phyloP scores from a whole-genome alignment of 1,140 invertebrate genomes.

The Notospermus geniculatus region DNA sequence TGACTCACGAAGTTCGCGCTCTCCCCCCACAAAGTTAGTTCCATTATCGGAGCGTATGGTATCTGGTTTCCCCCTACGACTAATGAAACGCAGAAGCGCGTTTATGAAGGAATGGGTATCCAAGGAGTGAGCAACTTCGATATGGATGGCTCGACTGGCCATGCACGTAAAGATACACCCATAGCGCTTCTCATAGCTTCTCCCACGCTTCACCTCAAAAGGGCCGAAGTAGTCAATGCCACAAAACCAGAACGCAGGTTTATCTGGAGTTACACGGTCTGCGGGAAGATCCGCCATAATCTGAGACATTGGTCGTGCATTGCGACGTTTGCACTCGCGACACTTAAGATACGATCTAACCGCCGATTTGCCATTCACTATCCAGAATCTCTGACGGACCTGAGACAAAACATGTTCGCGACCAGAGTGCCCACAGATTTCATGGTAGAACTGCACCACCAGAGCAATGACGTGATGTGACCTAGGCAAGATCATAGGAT shows the following conservation, averaged over 20 bases:
- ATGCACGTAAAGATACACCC: slow-evolving; percentile 22
- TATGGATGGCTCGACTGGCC: slow-evolving; percentile 15
- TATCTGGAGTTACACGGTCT: slow-evolving; percentile 15
- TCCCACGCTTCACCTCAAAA: slow-evolving; percentile 16
- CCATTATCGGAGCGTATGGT: slow-evolving; percentile 19
- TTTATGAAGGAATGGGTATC: slow-evolving; percentile 24
- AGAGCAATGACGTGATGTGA: too few relatives aligned
- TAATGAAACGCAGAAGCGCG: slow-evolving; percentile 20
- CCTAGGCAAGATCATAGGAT: too few relatives aligned
- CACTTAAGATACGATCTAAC: too few relatives aligned
- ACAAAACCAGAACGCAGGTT: slow-evolving; percentile 3
- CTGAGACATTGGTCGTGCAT: background rate
- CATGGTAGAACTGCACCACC: too few relatives aligned
- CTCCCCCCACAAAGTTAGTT: too few relatives aligned
- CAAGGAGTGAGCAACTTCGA: slow-evolving; percentile 24
- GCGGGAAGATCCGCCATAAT: slow-evolving; percentile 13
- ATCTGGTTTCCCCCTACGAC: slow-evolving; percentile 13
- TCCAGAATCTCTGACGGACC: too few relatives aligned
- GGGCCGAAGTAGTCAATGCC: slow-evolving; percentile 21
- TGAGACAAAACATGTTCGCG: too few relatives aligned
- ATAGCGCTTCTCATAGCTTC: slow-evolving; percentile 19
- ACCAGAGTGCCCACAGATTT: too few relatives aligned
- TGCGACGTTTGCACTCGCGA: background rate
- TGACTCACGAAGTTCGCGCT: slow-evolving; percentile 5
- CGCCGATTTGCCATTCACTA: too few relatives aligned